Evolutionary conservation across 1,140 invertebrate species (phyloP), one percentile per base, ranked within the genome.

Genomic region (Papilio dardanus): DNA sequence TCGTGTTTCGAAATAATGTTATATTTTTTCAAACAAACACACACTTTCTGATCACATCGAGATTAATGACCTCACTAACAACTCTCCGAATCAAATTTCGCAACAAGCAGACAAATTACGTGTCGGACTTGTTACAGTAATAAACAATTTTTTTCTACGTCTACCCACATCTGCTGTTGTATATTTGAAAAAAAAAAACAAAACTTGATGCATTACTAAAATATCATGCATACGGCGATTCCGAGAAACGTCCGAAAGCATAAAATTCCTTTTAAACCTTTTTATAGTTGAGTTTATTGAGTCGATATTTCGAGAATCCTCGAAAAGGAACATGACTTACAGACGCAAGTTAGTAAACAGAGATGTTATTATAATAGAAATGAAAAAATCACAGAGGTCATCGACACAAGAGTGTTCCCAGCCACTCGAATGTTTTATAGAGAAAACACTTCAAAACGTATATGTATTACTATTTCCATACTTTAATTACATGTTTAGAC

Each of bases 401-500:
- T 80, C 76, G 89, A 87, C 87, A 80, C 77, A 66, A 62, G 77
- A 85, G 85, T 86, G 89, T 92, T 91, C 89, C 89, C 86, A 91
- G 81, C 78, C 87, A 90, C 90, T 92, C 85, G 86, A 91, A 73
- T 76, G 82, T 92, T 92, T 92, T 91, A 92, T 92, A 89, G 88
- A 85, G 90, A 92, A 92, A 92, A 92, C 90, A 92, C 91, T 92
- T 91, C 86, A 90, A 92, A 90, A 88, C 85, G 81, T 86, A 90
- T 89, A 62, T 62, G 54, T 62, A 89, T 89, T 88, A 92, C 88
- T 90, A 91, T 92, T 90, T 92, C 88, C 88, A 92, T 91, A 88
- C 86, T 89, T 92, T 92, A 92, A 92, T 92, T 91, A 92, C 88
- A 80, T 83, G 88, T 88, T 86, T 83, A 89, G 19, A 82, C 74